Base-by-base conservation (phyloP, 2,888 invertebrate genomes). In the Nomada fabriciana region DNA sequence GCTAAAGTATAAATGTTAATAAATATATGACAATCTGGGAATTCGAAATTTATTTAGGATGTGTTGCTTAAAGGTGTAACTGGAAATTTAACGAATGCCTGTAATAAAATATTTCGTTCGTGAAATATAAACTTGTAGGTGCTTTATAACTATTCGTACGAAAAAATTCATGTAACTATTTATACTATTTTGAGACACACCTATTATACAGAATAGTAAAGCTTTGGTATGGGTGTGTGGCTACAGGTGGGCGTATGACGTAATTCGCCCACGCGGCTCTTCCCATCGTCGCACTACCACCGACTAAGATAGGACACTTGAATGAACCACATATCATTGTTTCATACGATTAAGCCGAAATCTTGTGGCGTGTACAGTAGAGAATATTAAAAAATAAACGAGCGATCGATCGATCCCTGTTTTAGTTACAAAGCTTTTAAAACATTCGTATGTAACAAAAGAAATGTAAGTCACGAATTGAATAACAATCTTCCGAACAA, bases 211-310 rank as follows among this genome's bases (percentile, higher is more conserved):
- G 47, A 13, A 83, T 60, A 74, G 60, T 75, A 65, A 69, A 73
- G 73, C 71, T 89, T 80, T 82, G 23, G 80, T 85, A 86, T 82
- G 84, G 83, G 75, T 77, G 77, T 82, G 80, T 78, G 85, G 90
- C 91, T 91, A 92, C 92, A 92, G 92, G 92, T 92, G 92, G 92
- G 92, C 91, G 92, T 90, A 92, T 92, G 92, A 92, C 92, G 92
- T 91, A 92, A 91, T 91, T 91, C 91, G 89, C 91, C 91, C 91
- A 91, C 91, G 91, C 91, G 91, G 89, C 73, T 86, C 85, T 76
- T 86, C 84, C 89, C 86, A 91, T 91, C 88, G 86, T 90, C 87
- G 87, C 80, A 84, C 82, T 79, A 85, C 82, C 78, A 75, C 82
- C 86, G 75, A 80, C 55, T 10, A 15, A 55, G 11, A 63, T 64